Evolutionary conservation across 2,888 invertebrate species (phyloP), one percentile per base, ranked within the genome.

Genomic region (Drosophila anceps): DNA sequence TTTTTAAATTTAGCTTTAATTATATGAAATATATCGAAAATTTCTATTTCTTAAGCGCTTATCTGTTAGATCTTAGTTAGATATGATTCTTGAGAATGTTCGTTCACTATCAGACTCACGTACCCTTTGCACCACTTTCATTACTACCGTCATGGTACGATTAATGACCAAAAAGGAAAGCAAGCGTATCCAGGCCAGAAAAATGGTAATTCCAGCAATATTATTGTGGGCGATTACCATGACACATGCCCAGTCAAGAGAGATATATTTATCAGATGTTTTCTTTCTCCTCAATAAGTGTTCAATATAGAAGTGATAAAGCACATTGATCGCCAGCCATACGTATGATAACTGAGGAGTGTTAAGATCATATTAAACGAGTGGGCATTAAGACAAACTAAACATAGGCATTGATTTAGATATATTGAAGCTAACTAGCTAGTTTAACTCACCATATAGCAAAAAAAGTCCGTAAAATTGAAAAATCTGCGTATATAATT

Each of bases 131-230:
- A 82, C 0, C 1, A 80, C 67, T 4, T 29, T 57, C 0, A 44
- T 43, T 18, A 86, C 77, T 48, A 76, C 68, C 31, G 63, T 39
- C 72, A 86, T 64, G 1, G 79, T 85, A n/a, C 73, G 87, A 53
- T 82, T 86, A 15, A 86, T 73, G 7, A 44, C 46, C 0, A 75
- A 60, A 41, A 75, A 84, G 0, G 62, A 27, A 1, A 85, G 59
- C 29, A 81, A 5, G 31, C 77, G 69, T 27, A 85, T 53, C 85
- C 85, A 84, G 24, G 31, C 18, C 7, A 85, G 33, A 29, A 86
- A 80, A 46, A 79, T 54, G 0, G 67, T 15, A 0, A 77, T 2
- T 10, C 69, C 87, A 54, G 70, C 50, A 0, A 70, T 27, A 62
- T 77, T 60, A 2, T 74, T 67, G n/a, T 71, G 63, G 0, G 64